These are phyloP conservation scores for Prionace glauca DNA, from an alignment of 2,797 vertebrate species.

Conservation along the genomic window DNA sequence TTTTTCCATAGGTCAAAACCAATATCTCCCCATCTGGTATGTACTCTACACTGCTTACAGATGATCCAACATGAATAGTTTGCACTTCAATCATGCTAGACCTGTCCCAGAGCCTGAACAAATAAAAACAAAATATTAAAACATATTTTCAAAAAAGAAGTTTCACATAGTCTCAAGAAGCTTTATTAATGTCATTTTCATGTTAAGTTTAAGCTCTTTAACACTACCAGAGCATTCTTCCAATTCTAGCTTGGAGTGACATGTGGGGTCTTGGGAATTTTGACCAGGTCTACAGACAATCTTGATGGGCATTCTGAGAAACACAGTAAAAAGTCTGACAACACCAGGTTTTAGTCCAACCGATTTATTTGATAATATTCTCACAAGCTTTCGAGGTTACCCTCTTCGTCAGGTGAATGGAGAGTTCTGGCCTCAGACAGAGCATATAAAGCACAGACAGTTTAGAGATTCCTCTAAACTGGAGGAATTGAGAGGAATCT, in stretches of 20 bases:
- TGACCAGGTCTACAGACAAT: neutral
- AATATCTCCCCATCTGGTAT: constrained; percentile 82
- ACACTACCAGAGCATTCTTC: neutral
- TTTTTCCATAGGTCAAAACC: constrained; percentile 87
- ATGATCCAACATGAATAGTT: constrained; percentile 75
- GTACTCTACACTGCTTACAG: constrained; percentile 96
- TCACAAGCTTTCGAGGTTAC: too few species aligned
- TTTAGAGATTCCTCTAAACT: too few species aligned
- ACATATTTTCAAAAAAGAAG: neutral
- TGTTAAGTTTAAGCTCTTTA: neutral
- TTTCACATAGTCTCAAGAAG: neutral
- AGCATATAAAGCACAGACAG: too few species aligned
- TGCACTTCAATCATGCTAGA: constrained; percentile 78
- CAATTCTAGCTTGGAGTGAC: neutral
- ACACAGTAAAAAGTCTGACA: too few species aligned
- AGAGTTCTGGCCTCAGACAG: too few species aligned
- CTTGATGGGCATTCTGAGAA: neutral
- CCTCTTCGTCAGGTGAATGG: too few species aligned
- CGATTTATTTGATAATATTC: too few species aligned
- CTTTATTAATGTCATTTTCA: neutral
- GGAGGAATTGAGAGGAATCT: too few species aligned
- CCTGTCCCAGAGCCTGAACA: constrained; percentile 79
- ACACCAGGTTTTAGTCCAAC: too few species aligned
- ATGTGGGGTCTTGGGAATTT: neutral
- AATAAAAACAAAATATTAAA: neutral